Evolutionary conservation across 2,888 invertebrate genomes (phyloP), one percentile per base, ranked within the genome.

Genomic region (Sinelater perroti): DNA sequence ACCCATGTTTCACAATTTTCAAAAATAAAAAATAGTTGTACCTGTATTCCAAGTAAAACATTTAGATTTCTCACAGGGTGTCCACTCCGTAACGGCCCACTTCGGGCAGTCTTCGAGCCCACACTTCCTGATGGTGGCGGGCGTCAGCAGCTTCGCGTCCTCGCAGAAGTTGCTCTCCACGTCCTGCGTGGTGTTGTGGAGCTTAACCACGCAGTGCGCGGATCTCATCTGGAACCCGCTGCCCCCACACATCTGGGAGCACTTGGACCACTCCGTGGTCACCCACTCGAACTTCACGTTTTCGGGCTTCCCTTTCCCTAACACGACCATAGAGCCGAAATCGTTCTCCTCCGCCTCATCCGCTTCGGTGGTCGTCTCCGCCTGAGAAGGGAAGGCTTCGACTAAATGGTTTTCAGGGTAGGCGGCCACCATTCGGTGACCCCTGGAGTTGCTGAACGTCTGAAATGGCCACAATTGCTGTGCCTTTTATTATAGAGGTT

Each of bases 401-500:
- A 78, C 74, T 1, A 80, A 67, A 47, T 76, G 80, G 11, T 82
- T 73, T 5, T 80, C 71, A 24, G 81, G 76, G 57, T 79, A 80
- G 36, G 80, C 75, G 46, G 80, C 75, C 63, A 83, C 78, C 79
- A 87, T 86, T 54, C 89, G 83, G 75, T 89, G 90, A 28, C 88
- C 89, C 57, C 87, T 82, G 0, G 86, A 87, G 76, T 87, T 87
- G 68, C 85, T 83, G 68, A 85, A 83, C 35, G 85, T 84, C 87
- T 91, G 91, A 76, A 91, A 90, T 71, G 90, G 89, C 90, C 90
- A 91, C 76, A 91, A 86, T 78, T 85, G 84, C 91, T 91, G 84
- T 79, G 82, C 80, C 79, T 82, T 82, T 81, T 67, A 76, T 76
- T 75, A 76, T 67, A 57, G 60, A 59, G 52, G 56, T 50, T 28